phyloP scores from a whole-genome alignment of 2,113 vertebrate genomes.

The Macroglossus sobrinus region DNA sequence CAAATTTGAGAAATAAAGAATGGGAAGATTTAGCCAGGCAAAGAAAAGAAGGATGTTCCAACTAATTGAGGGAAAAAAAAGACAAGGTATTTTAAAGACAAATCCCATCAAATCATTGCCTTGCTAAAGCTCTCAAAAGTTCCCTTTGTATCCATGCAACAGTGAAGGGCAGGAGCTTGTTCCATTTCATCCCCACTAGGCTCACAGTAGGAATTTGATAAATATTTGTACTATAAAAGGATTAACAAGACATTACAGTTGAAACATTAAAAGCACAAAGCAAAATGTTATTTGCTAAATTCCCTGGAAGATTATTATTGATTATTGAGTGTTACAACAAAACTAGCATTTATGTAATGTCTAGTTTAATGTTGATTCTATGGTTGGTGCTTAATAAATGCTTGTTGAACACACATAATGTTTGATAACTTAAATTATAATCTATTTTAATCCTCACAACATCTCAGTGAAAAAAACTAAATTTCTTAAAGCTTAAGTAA shows the following conservation, averaged over 20 bases:
- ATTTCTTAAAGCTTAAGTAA: background rate
- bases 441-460: background rate
- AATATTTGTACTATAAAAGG: background rate
- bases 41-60: background rate
- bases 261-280: slow-evolving; percentile 9
- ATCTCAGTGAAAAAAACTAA: background rate
- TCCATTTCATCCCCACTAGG: background rate
- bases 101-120: background rate
- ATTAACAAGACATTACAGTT: background rate
- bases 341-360: background rate
- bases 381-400: background rate
- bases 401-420: background rate
- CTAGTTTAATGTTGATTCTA: background rate
- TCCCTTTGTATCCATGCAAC: background rate
- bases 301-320: background rate
- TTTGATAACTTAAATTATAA: background rate
- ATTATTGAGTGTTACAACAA: background rate
- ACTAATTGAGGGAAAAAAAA: background rate
- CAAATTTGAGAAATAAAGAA: background rate
- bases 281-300: background rate
- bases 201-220: background rate
- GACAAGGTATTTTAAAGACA: background rate
- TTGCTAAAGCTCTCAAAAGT: background rate
- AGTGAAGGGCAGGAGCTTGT: background rate
- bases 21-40: background rate